Base-by-base conservation (phyloP, 30 jellyfish, hydroid and myxozoan genomes). In the Morbakka virulenta region DNA sequence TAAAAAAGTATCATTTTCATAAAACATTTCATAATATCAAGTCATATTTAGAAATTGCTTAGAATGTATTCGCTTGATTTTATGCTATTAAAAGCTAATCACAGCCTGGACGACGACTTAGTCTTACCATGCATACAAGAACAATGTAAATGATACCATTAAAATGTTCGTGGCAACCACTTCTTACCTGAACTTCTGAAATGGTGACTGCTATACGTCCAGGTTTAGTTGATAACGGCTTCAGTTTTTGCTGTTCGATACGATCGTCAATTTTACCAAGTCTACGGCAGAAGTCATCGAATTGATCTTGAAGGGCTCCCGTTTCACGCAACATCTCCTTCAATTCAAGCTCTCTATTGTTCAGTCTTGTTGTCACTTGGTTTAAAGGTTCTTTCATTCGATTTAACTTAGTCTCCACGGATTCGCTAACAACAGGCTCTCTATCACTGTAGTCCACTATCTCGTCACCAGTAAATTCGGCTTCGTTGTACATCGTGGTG, bases 271-370 rank as follows among this genome's bases (percentile, higher is more conserved):
- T 28, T 27, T 86, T 92, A 27, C 81, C 82, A 75, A 92, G 36
- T 28, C 99, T 82, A 51, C 99, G 89, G 20, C 69, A 70, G 70
- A 92, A 67, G 50, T 92, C 99, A 61, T 92, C 99, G 77, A 80
- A 64, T 67, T 92, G 99, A 52, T 92, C 99, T 77, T 92, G 99
- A 86, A 92, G 69, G 0, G 99, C 99, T 0, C 99, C 99, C 64
- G 96, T 83, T 41, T 92, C 99, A 72, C 86, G 95, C 66, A 92
- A 64, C 35, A 77, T 62, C 2, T 92, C 99, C 64, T 86, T 85
- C 68, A 92, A 81, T 23, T 66, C 74, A 69, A 79, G 79, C 64
- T 92, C 99, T 27, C 99, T 70, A 35, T 80, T 90, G 47, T 92
- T 81, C 77, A 92, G 72, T 13, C 50, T 47, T 50, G 36, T 28